Conservation (phyloP, 2,888 invertebrate genomes). For the Amorpha juglandis region DNA sequence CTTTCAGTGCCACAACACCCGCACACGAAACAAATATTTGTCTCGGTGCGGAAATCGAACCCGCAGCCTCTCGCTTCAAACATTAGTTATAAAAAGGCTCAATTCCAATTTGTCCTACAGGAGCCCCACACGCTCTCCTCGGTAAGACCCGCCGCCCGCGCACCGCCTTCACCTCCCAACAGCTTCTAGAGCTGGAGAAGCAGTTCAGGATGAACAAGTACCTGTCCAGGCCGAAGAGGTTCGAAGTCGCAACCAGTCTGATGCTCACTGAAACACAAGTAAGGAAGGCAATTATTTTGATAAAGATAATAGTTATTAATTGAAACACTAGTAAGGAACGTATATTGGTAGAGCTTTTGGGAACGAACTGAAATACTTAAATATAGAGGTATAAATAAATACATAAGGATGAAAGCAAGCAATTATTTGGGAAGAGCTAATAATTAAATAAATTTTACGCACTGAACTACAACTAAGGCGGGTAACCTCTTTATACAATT, state of each 20-base stretch:
- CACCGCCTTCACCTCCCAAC: constrained; percentile 99
- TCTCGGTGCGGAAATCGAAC: too few relatives aligned
- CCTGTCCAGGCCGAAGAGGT: constrained; percentile 98
- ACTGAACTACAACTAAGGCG: too few relatives aligned
- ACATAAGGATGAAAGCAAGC: too few relatives aligned
- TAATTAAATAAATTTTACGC: too few relatives aligned
- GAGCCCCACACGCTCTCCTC: constrained; percentile 87
- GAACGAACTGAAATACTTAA: too few relatives aligned
- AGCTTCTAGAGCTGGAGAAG: constrained; percentile 97
- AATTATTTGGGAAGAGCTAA: too few relatives aligned
- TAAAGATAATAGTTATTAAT: neutral
- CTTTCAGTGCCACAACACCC: too few relatives aligned
- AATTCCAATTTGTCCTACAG: constrained; percentile 44
- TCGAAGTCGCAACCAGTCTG: constrained; percentile 98
- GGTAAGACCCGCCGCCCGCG: constrained; percentile 90
- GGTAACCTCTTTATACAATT: too few relatives aligned
- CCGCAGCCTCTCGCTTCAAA: neutral
- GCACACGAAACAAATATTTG: too few relatives aligned
- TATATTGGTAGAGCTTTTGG: too few relatives aligned
- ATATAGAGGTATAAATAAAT: too few relatives aligned
- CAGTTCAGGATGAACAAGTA: constrained; percentile 99
- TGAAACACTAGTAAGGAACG: too few relatives aligned
- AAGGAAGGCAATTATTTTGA: constrained; percentile 39
- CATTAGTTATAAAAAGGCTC: neutral
- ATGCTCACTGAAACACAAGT: constrained; percentile 99